These are phyloP conservation scores for Sminthurinus signatus DNA, from an alignment of 1,140 invertebrate species.

Conservation along the genomic window DNA sequence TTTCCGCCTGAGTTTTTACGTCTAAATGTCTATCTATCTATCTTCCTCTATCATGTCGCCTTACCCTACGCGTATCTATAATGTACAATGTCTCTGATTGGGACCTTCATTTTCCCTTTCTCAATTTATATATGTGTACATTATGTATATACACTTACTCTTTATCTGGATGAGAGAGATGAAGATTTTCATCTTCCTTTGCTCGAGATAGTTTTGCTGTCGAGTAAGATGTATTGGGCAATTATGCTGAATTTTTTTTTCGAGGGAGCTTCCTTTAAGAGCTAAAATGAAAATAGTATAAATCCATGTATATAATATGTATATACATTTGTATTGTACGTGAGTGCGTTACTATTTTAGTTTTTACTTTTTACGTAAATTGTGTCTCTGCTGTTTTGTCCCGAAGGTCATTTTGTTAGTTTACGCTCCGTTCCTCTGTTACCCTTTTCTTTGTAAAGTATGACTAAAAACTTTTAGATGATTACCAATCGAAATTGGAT, in stretches of 20 bases:
- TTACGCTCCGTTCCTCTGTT: not conserved
- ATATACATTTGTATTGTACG: too few species aligned
- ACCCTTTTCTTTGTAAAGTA: too few species aligned
- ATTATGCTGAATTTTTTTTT: too few species aligned
- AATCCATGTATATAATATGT: too few species aligned
- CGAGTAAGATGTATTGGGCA: slow-evolving; percentile 6
- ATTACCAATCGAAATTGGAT: too few species aligned
- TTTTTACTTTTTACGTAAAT: too few species aligned
- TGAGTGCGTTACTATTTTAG: too few species aligned
- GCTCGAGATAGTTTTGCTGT: slow-evolving; percentile 6
- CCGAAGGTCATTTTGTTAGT: slow-evolving; percentile 2
- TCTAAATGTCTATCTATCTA: not conserved
- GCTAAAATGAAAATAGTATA: too few species aligned
- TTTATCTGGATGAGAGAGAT: not conserved
- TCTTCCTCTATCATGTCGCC: not conserved
- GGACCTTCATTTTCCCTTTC: not conserved
- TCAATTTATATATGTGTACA: not conserved
- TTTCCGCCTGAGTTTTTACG: slow-evolving; percentile 13
- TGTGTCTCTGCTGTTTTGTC: too few species aligned
- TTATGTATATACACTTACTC: too few species aligned
- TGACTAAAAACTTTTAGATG: too few species aligned
- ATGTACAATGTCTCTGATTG: not conserved
- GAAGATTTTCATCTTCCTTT: slow-evolving; percentile 10
- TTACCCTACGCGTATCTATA: not conserved
- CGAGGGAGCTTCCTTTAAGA: too few species aligned